Evolutionary conservation across 2,888 invertebrate species (phyloP).

Genomic region (Alentia gelatinosa): DNA sequence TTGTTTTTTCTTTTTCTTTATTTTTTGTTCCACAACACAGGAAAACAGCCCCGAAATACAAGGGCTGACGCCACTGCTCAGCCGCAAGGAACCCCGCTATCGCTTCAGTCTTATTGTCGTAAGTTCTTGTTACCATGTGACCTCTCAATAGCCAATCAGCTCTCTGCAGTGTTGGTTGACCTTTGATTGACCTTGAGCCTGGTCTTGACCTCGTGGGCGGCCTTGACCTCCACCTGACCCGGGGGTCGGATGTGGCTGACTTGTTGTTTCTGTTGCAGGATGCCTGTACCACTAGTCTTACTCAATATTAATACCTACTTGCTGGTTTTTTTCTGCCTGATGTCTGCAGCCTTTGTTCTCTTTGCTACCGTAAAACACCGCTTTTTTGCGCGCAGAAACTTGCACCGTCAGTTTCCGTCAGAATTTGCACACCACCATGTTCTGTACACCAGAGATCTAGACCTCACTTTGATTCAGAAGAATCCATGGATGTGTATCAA

Average conservation of each 20-base stretch:
- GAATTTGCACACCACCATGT: background rate
- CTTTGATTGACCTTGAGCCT: constrained; percentile 35
- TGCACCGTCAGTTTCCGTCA: background rate
- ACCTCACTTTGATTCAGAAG: background rate
- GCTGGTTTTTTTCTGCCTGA: constrained; percentile 41
- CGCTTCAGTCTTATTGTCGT: constrained; percentile 65
- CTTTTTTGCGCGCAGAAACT: background rate
- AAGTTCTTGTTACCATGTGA: constrained; percentile 58
- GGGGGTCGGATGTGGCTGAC: background rate
- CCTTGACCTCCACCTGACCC: constrained; percentile 14
- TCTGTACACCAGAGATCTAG: background rate
- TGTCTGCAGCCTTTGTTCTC: constrained; percentile 16
- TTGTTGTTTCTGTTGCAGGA: constrained; percentile 41
- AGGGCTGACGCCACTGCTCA: constrained; percentile 60
- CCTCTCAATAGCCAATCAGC: constrained; percentile 38
- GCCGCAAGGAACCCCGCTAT: constrained; percentile 62
- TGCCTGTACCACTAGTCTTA: constrained; percentile 21
- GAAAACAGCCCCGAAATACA: constrained; percentile 43
- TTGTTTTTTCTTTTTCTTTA: background rate
- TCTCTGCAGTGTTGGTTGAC: constrained; percentile 48
- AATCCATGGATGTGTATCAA: background rate
- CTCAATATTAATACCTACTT: constrained; percentile 47
- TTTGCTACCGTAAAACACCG: constrained; percentile 25
- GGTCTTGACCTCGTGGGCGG: constrained; percentile 41
- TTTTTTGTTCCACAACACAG: background rate